These are phyloP conservation scores for Gymnoscopelus braueri DNA, from an alignment of 2,797 vertebrate species.

Conservation along the genomic window DNA sequence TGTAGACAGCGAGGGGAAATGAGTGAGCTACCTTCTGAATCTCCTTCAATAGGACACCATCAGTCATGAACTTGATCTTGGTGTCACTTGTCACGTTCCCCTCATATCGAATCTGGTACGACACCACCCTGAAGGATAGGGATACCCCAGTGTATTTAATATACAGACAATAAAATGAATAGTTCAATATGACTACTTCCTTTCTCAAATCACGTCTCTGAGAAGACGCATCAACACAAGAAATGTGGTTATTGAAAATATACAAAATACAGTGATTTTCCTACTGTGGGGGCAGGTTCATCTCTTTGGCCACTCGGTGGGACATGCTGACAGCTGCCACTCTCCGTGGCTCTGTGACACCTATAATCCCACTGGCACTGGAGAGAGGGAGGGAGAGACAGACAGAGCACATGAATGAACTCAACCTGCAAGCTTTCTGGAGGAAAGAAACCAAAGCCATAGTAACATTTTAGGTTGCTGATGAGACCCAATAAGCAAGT, in stretches of 20 bases:
- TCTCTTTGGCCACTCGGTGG: constrained; percentile 92
- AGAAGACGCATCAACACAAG: neutral
- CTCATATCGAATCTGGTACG: constrained; percentile 96
- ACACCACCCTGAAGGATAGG: constrained; percentile 86
- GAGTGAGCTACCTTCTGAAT: constrained; percentile 88
- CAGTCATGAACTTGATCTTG: constrained; percentile 97
- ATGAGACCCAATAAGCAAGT: too few relatives aligned
- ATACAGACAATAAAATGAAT: neutral
- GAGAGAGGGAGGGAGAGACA: neutral
- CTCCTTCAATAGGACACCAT: constrained; percentile 95
- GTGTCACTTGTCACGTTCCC: constrained; percentile 92
- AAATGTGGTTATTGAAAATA: neutral
- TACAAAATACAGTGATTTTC: neutral
- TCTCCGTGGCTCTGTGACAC: constrained; percentile 94
- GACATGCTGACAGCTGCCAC: constrained; percentile 97
- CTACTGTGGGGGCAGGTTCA: constrained; percentile 92
- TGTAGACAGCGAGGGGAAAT: neutral
- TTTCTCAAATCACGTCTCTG: neutral
- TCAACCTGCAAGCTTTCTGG: too few relatives aligned
- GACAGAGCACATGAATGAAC: neutral
- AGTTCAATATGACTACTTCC: neutral
- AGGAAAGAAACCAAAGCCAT: too few relatives aligned
- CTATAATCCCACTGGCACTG: constrained; percentile 84
- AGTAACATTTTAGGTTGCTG: too few relatives aligned
- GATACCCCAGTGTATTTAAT: neutral